These are phyloP conservation scores for Xyrichtys novacula DNA, from an alignment of 2,797 vertebrate species.

Conservation along the genomic window DNA sequence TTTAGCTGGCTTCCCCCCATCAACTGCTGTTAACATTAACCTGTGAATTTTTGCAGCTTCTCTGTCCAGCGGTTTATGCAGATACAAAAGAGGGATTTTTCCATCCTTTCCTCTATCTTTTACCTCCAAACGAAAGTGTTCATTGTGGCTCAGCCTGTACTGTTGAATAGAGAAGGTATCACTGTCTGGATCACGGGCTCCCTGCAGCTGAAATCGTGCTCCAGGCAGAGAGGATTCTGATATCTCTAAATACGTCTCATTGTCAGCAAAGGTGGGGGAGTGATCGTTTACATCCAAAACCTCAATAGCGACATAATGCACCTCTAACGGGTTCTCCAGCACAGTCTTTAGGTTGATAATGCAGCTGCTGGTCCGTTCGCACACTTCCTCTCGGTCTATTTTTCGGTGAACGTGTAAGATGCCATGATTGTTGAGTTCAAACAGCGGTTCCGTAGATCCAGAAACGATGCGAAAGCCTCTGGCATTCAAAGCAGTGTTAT, in stretches of 20 bases:
- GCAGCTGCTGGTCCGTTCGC: constrained; percentile 61
- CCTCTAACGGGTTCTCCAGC: constrained; percentile 83
- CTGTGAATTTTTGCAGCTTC: constrained; percentile 74
- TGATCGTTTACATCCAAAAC: constrained; percentile 80
- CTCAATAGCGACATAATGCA: constrained; percentile 84
- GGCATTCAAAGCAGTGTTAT: constrained; percentile 65
- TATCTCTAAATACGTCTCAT: constrained; percentile 73
- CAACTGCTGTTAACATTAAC: constrained; percentile 81
- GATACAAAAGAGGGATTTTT: constrained; percentile 77
- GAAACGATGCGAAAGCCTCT: constrained; percentile 82
- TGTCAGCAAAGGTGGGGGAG: constrained; percentile 67
- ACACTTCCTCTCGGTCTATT: constrained; percentile 78
- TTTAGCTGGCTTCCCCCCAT: constrained; percentile 82
- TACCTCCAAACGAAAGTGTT: constrained; percentile 83
- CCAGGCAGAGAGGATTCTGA: constrained; percentile 71
- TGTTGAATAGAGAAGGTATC: constrained; percentile 75
- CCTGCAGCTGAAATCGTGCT: constrained; percentile 81
- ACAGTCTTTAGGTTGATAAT: constrained; percentile 83
- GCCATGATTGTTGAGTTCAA: constrained; percentile 69
- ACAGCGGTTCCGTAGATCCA: constrained; percentile 66
- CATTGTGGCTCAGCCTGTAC: constrained; percentile 84
- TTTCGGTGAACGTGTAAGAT: constrained; percentile 60
- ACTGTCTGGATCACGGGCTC: constrained; percentile 82
- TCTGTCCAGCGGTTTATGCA: constrained; percentile 83
- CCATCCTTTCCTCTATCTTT: constrained; percentile 73